Base-by-base conservation (phyloP, 2,113 vertebrate species). In the Calidris pugnax region DNA sequence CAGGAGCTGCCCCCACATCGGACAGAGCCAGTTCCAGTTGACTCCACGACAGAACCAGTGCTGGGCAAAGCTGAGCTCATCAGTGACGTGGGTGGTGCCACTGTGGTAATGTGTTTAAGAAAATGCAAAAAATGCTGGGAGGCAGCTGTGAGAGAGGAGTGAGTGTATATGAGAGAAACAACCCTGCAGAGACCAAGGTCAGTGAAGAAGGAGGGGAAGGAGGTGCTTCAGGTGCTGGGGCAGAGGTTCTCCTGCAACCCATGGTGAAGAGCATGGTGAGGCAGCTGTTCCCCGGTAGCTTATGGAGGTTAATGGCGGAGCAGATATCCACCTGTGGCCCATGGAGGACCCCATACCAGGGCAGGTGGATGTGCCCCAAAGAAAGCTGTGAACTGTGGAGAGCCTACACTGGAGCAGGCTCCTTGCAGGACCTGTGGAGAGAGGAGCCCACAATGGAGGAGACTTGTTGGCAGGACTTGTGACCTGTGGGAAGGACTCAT, bases 261-360 rank as follows among this genome's bases (percentile, higher is more conserved):
- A 0, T 35, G 57, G 4, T 5, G 48, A 21, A 56, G 41, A 1
- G 27, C 22, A 3, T 2, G 33, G 33, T 33, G 28, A 56, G n/a
- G n/a, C 22, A 47, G 33, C 20, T 74, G 39, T 37, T 1, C 26
- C 13, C 27, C 39, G 59, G 28, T 12, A 56, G 39, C 27, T 24
- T 27, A 7, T 19, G 51, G 20, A 57, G 33, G 41, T 20, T 6
- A 9, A 47, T 1, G 3, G 23, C 22, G 55, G 55, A 59, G 55
- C 18, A 41, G 45, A 56, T 26, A 16, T 20, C 26, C 9, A 47
- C 27, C 45, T 47, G n/a, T 37, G 53, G 37, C 10, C 22, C 6
- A 0, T 6, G 59, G 66, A 60, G 19, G 35, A 47, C 51, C 18
- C 28, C 55, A 28, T 0, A 2, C 9, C 1, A 4, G 8, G 39